Percentiles rank a stretch among this genome's conserved stretches.
Conservation (phyloP, 1,140 invertebrate genomes). For the Drosophila funebris region DNA sequence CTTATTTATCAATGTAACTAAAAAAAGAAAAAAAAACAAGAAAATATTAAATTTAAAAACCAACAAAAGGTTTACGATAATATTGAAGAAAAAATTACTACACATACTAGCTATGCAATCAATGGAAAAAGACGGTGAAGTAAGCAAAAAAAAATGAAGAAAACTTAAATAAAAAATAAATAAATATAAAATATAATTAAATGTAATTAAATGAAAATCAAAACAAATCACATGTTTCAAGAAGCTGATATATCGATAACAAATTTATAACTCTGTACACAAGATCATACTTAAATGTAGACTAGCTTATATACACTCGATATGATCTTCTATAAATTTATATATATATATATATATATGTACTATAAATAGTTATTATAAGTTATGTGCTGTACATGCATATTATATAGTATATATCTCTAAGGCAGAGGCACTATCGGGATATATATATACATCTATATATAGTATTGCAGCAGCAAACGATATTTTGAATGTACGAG, state of each 20-base stretch:
- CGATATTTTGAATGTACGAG: slow-evolving; percentile 33
- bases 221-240: slow-evolving; percentile 38
- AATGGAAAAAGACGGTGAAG: slow-evolving; percentile 81
- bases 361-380: slow-evolving; percentile 43
- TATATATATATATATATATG: slow-evolving; percentile 22
- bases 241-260: slow-evolving; percentile 43
- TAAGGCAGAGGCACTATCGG: slow-evolving; percentile 1
- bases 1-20: slow-evolving; percentile 25
- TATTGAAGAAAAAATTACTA: slow-evolving; percentile 27
- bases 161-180: slow-evolving; percentile 5
- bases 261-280: slow-evolving; percentile 32
- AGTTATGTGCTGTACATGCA: slow-evolving; percentile 46
- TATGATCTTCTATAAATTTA: slow-evolving; percentile 21
- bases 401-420: background rate
- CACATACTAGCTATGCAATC: slow-evolving; percentile 74
- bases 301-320: slow-evolving; percentile 30
- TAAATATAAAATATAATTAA: background rate
- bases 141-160: slow-evolving; percentile 29
- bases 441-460: slow-evolving; percentile 16
- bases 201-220: slow-evolving; percentile 27
- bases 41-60: background rate
- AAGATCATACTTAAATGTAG: slow-evolving; percentile 3
- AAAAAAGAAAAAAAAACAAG: slow-evolving; percentile 9
- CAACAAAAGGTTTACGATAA: background rate
- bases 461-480: slow-evolving; percentile 8